Evolutionary conservation across 1,140 invertebrate species (phyloP).

Genomic region (Drosophila ironensis): DNA sequence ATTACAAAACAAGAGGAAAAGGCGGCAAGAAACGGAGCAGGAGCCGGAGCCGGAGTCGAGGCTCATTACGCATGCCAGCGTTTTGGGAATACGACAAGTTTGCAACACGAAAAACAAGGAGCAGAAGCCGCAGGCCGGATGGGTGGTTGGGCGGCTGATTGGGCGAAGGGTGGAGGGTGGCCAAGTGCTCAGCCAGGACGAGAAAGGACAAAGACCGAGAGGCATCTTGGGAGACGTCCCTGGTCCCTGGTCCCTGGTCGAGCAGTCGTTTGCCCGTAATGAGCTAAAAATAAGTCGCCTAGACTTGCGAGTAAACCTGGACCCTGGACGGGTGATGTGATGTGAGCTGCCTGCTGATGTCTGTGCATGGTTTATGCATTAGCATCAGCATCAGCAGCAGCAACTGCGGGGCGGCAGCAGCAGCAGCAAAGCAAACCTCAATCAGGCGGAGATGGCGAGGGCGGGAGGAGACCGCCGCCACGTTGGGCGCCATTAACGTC

Average conservation of each 20-base stretch:
- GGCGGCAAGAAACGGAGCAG: too few relatives aligned
- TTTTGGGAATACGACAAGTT: slow-evolving; percentile 64
- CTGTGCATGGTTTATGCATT: slow-evolving; percentile 80
- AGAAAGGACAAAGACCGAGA: slow-evolving; percentile 47
- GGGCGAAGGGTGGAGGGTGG: slow-evolving; percentile 2
- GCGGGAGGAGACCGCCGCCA: slow-evolving; percentile 20
- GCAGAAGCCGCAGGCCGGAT: neutral
- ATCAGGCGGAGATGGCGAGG: slow-evolving; percentile 51
- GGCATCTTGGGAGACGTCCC: slow-evolving; percentile 33
- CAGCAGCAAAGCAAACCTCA: slow-evolving; percentile 66
- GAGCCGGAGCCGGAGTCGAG: slow-evolving; percentile 36
- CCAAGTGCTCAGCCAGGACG: slow-evolving; percentile 24
- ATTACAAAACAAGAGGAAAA: slow-evolving; percentile 67
- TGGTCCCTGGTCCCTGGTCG: slow-evolving; percentile 23
- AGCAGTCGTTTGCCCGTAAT: slow-evolving; percentile 59
- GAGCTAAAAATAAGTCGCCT: slow-evolving; percentile 69
- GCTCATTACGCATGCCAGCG: slow-evolving; percentile 71
- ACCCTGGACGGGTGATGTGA: slow-evolving; percentile 31
- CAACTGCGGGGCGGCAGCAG: too few relatives aligned
- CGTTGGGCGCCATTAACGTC: slow-evolving; percentile 73
- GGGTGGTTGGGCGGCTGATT: neutral
- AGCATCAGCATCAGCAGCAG: too few relatives aligned
- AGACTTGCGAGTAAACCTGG: slow-evolving; percentile 6
- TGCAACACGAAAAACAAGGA: neutral
- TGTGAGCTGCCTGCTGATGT: slow-evolving; percentile 70